These are phyloP conservation scores for Drosophila stalkeri DNA, from an alignment of 2,888 invertebrate species.

Conservation along the genomic window DNA sequence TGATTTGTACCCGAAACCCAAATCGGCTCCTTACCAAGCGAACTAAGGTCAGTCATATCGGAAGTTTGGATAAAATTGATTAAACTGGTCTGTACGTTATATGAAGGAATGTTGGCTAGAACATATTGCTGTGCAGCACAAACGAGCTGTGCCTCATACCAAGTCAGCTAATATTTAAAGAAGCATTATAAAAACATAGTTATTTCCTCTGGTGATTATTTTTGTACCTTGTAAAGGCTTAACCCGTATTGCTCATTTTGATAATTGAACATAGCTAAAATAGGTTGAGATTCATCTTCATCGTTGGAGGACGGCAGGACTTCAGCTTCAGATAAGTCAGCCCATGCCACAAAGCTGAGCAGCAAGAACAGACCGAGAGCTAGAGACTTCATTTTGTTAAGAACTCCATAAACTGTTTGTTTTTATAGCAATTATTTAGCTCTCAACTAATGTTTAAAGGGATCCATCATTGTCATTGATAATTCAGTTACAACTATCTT, in stretches of 20 bases:
- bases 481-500: slow-evolving; percentile 8
- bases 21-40: not conserved
- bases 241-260: not conserved
- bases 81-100: fast-evolving
- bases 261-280: not conserved
- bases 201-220: not conserved
- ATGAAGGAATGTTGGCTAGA: slow-evolving; percentile 6
- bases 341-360: slow-evolving; percentile 15
- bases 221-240: slow-evolving; percentile 4
- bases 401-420: fast-evolving
- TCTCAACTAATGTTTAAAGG: not conserved
- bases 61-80: not conserved
- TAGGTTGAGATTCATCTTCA: not conserved
- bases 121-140: not conserved
- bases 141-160: slow-evolving; percentile 19
- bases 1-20: slow-evolving; percentile 29
- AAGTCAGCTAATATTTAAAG: not conserved
- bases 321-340: not conserved
- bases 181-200: too few relatives aligned
- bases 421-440: slow-evolving; percentile 10
- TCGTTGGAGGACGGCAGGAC: not conserved
- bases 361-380: slow-evolving; percentile 3
- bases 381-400: slow-evolving; percentile 28
- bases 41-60: not conserved
- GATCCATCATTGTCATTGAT: slow-evolving; percentile 50